Conservation (phyloP, 64 coral and sea anemone species). For the Exaiptasia diaphana region DNA sequence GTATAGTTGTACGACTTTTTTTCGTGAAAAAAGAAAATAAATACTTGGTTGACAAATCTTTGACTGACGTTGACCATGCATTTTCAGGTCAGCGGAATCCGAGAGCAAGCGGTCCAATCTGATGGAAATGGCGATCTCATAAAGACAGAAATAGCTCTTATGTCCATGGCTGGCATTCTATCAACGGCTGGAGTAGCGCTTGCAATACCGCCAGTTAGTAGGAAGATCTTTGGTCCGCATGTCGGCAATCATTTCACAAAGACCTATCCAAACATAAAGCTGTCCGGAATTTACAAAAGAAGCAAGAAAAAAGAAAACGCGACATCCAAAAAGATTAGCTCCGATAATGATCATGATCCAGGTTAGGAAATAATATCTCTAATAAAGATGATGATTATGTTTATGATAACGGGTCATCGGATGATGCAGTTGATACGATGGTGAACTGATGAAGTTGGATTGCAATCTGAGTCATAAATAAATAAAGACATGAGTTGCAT, state of each 20-base stretch:
- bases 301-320: conserved; percentile 21
- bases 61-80: not conserved
- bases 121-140: conserved; percentile 23
- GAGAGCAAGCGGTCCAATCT: conserved; percentile 15
- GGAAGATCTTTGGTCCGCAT: conserved; percentile 80
- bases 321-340: too few relatives aligned
- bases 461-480: too few relatives aligned
- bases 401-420: too few relatives aligned
- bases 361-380: too few relatives aligned
- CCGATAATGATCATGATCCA: too few relatives aligned
- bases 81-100: conserved; percentile 41
- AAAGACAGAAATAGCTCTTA: not conserved
- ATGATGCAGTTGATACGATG: too few relatives aligned
- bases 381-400: too few relatives aligned
- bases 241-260: conserved; percentile 61
- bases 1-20: conserved; percentile 31
- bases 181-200: conserved; percentile 23
- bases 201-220: conserved; percentile 68
- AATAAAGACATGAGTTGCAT: too few relatives aligned
- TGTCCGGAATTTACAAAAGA: conserved; percentile 79
- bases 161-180: conserved; percentile 58
- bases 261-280: conserved; percentile 56
- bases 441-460: too few relatives aligned
- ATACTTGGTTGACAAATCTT: not conserved
- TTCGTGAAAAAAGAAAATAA: not conserved